Conservation (phyloP, 1,140 invertebrate genomes). For the Lysiphlebus fabarum region DNA sequence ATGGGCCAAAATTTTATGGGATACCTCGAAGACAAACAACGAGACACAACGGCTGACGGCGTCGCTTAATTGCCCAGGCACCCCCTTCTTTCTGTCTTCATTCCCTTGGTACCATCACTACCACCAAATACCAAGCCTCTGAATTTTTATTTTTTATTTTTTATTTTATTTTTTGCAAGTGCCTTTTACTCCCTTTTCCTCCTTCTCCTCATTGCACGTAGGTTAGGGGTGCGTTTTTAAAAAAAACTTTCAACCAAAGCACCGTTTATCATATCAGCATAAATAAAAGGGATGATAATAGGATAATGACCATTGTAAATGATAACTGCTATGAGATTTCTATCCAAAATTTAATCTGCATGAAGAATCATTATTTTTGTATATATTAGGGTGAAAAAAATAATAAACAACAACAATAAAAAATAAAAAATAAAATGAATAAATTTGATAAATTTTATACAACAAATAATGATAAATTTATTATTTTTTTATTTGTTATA, state of each 20-base stretch:
- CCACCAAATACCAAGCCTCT: constrained; percentile 16
- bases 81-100: constrained; percentile 23
- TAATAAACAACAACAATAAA: neutral
- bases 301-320: constrained; percentile 27
- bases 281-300: constrained; percentile 32
- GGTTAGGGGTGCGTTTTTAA: constrained; percentile 33
- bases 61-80: constrained; percentile 43
- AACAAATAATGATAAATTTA: too few species aligned
- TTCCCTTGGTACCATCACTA: constrained; percentile 2
- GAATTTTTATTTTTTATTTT: constrained; percentile 26
- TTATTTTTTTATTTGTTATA: too few species aligned
- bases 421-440: neutral
- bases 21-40: constrained; percentile 46
- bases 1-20: constrained; percentile 34
- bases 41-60: constrained; percentile 46
- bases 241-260: constrained; percentile 33
- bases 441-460: neutral
- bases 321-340: constrained; percentile 13
- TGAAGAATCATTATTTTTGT: too few species aligned
- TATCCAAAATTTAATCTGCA: constrained; percentile 4
- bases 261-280: constrained; percentile 38
- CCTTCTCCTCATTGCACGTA: neutral
- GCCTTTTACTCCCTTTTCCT: constrained; percentile 2
- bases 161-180: neutral
- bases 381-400: too few species aligned